A percentile compares a stretch with the other conserved stretches of the same genome.
Conservation (phyloP, 2,797 vertebrate genomes). For the Anabas testudineus region DNA sequence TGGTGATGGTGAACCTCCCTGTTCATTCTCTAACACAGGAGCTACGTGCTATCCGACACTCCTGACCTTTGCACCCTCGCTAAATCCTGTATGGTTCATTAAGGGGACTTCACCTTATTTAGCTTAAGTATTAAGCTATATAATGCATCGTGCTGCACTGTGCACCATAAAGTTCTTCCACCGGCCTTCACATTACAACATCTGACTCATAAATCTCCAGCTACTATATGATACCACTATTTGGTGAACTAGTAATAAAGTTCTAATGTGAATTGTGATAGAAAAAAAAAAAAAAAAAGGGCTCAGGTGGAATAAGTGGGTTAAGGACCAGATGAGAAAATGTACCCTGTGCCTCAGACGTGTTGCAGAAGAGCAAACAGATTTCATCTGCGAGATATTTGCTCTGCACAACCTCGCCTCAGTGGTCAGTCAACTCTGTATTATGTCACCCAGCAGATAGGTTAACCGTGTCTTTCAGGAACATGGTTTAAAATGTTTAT, state of each 20-base stretch:
- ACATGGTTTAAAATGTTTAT: conserved; percentile 20
- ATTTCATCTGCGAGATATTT: conserved; percentile 51
- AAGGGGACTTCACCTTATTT: neutral
- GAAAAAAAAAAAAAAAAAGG: no score
- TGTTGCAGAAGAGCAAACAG: conserved; percentile 58
- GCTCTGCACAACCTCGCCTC: conserved; percentile 45
- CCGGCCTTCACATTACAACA: no score
- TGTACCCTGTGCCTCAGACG: neutral
- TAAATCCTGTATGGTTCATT: neutral
- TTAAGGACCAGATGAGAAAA: neutral
- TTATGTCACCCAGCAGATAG: conserved; percentile 19
- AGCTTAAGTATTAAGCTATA: neutral
- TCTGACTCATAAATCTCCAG: neutral
- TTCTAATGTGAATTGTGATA: neutral
- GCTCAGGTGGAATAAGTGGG: neutral
- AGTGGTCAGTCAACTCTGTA: conserved; percentile 64
- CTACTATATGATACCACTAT: neutral
- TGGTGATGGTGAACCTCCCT: neutral
- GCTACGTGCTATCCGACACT: neutral
- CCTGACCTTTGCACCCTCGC: conserved; percentile 2
- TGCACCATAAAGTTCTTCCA: no score
- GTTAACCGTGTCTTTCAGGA: conserved; percentile 7
- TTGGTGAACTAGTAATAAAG: neutral
- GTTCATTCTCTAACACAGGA: neutral
- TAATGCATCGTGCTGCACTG: neutral